Evolutionary conservation across 1,140 invertebrate species (phyloP).

Genomic region (Achroia grisella): DNA sequence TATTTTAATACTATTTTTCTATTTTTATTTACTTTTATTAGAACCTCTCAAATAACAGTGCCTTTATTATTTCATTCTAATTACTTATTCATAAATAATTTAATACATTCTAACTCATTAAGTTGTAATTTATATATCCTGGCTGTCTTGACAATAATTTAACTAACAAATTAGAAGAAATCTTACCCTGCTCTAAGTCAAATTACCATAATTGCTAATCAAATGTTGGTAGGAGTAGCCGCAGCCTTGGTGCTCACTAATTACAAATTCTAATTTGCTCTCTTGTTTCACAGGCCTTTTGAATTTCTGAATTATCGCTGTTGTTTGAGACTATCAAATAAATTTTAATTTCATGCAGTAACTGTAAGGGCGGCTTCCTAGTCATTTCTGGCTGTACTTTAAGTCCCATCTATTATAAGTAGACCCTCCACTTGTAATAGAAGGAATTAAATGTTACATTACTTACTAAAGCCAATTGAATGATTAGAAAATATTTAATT

Average conservation of each 20-base stretch:
- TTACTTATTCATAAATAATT: constrained; percentile 12
- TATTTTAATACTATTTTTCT: too few relatives aligned
- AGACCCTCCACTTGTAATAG: too few relatives aligned
- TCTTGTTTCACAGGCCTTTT: constrained; percentile 68
- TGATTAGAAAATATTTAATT: too few relatives aligned
- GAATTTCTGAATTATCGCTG: constrained; percentile 67
- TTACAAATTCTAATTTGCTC: constrained; percentile 71
- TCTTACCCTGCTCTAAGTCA: constrained; percentile 70
- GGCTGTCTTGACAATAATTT: constrained; percentile 58
- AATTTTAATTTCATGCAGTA: constrained; percentile 21
- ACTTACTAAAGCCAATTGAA: too few relatives aligned
- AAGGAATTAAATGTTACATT: too few relatives aligned
- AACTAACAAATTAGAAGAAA: constrained; percentile 70
- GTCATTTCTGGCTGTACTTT: too few relatives aligned
- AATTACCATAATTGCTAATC: constrained; percentile 73
- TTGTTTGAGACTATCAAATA: constrained; percentile 52
- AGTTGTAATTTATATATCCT: constrained; percentile 29
- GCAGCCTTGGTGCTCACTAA: constrained; percentile 53
- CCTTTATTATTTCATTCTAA: too few relatives aligned
- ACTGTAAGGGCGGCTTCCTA: constrained; percentile 1
- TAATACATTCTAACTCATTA: constrained; percentile 17
- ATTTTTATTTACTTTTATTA: too few relatives aligned
- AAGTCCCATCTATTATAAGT: too few relatives aligned
- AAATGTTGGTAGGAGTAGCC: constrained; percentile 63
- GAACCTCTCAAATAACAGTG: too few relatives aligned